Evolutionary conservation across 2,797 vertebrate genomes (phyloP).

Genomic region (Monodelphis domestica): DNA sequence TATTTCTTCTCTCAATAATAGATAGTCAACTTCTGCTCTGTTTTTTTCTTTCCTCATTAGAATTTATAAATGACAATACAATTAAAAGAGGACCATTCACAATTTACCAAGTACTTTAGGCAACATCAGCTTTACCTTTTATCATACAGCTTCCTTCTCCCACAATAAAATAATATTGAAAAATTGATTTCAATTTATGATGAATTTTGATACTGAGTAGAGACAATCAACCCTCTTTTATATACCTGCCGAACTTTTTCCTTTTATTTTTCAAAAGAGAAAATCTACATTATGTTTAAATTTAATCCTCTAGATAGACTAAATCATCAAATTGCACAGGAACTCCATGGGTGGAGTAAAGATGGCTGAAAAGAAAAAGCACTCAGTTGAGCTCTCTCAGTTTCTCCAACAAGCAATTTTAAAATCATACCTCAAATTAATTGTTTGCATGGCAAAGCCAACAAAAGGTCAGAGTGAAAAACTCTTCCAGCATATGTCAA

Average conservation of each 20-base stretch:
- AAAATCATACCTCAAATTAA: too few relatives aligned
- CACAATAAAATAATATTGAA: background rate
- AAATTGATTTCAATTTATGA: background rate
- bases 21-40: background rate
- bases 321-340: too few relatives aligned
- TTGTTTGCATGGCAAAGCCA: too few relatives aligned
- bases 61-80: constrained; percentile 4
- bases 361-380: too few relatives aligned
- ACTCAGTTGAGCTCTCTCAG: too few relatives aligned
- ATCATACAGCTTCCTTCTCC: background rate
- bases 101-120: background rate
- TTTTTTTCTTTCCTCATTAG: background rate
- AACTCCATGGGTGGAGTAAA: too few relatives aligned
- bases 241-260: background rate
- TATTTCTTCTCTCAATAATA: background rate
- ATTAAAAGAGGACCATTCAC: constrained; percentile 6
- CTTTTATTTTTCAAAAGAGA: background rate
- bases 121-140: background rate
- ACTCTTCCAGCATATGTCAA: too few relatives aligned
- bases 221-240: background rate
- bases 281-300: background rate
- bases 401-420: too few relatives aligned
- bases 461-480: too few relatives aligned
- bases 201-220: background rate
- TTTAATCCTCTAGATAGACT: background rate